Evolutionary conservation across 2,797 vertebrate genomes (phyloP).

Genomic region (Enteromius viviparus): DNA sequence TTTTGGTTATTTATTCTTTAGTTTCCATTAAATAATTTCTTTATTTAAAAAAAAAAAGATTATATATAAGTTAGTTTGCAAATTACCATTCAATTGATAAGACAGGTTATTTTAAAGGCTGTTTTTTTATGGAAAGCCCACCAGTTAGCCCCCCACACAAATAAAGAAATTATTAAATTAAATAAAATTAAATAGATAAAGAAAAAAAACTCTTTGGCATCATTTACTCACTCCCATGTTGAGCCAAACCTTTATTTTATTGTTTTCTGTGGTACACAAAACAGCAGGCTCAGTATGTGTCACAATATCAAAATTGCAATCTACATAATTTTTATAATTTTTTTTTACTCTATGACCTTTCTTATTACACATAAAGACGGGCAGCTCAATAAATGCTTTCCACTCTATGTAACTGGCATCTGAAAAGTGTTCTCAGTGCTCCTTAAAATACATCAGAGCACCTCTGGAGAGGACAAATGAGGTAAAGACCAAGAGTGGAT

Average conservation of each 20-base stretch:
- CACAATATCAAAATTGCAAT: neutral
- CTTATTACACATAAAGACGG: slow-evolving; percentile 16
- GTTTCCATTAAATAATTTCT: neutral
- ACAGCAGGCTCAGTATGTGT: neutral
- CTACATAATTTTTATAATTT: neutral
- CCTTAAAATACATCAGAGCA: slow-evolving; percentile 24
- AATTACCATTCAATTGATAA: neutral
- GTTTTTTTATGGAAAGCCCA: too few species aligned
- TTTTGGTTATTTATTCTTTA: neutral
- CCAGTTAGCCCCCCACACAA: too few species aligned
- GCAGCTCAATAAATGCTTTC: slow-evolving; percentile 14
- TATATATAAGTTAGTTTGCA: neutral
- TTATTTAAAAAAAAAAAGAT: neutral
- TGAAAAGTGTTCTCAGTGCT: slow-evolving; percentile 28
- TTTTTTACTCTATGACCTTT: neutral
- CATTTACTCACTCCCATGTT: too few species aligned
- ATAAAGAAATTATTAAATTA: too few species aligned
- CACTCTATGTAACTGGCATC: slow-evolving; percentile 17
- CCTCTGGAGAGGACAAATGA: slow-evolving; percentile 37
- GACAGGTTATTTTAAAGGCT: neutral
- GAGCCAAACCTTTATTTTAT: neutral
- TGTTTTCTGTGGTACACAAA: neutral
- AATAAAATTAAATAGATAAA: too few species aligned
- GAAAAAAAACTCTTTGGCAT: too few species aligned
- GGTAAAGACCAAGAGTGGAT: slow-evolving; percentile 43